Evolutionary conservation across 2,797 vertebrate species (phyloP).

Genomic region (Todus mexicanus): DNA sequence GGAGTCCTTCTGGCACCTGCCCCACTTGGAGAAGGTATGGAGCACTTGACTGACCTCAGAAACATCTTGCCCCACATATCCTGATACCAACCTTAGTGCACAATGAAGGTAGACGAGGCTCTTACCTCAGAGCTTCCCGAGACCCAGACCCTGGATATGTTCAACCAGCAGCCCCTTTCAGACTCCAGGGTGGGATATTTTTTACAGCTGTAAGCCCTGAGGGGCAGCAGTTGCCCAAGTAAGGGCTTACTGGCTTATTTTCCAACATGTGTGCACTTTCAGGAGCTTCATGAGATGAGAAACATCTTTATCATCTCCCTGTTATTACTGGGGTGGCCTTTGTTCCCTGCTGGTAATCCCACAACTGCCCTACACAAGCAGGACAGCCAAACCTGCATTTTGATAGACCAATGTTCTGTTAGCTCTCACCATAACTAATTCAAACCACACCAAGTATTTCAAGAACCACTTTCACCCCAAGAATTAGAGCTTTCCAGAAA

Average conservation of each 20-base stretch:
- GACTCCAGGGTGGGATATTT: background rate
- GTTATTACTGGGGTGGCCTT: background rate
- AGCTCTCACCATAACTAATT: background rate
- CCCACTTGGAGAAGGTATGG: constrained; percentile 78
- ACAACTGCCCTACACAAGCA: background rate
- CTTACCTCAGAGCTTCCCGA: background rate
- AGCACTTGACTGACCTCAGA: accelerated
- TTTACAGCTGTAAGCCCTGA: background rate
- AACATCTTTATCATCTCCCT: background rate
- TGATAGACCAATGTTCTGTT: background rate
- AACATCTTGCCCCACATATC: accelerated
- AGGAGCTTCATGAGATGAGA: background rate
- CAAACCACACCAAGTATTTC: background rate
- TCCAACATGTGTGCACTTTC: background rate
- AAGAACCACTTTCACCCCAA: background rate
- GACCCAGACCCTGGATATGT: background rate
- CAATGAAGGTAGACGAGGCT: background rate
- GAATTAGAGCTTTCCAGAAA: background rate
- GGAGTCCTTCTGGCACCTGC: constrained; percentile 76
- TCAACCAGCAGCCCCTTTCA: background rate
- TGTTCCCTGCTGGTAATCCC: background rate
- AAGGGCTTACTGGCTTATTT: background rate
- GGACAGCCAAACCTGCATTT: background rate
- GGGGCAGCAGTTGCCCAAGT: background rate
- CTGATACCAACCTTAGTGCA: background rate